phyloP scores from a whole-genome alignment of 2,113 vertebrate species.

The Pseudorhombus dupliciocellatus region DNA sequence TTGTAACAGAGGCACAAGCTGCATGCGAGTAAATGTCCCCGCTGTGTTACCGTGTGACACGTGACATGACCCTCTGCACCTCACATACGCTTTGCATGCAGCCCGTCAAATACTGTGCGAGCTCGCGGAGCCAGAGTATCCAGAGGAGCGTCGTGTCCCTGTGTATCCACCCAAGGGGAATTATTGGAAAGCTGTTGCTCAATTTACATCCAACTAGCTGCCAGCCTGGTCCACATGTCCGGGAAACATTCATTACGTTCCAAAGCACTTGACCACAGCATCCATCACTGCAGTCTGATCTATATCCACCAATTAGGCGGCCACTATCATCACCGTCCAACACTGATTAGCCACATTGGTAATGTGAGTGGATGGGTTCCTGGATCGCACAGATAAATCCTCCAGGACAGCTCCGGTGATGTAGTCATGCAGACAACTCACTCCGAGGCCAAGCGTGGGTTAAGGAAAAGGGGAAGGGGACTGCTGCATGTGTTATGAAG shows the following conservation, averaged over 20 bases:
- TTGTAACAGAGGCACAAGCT: constrained; percentile 36
- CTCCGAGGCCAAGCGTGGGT: constrained; percentile 10
- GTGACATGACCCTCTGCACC: background rate
- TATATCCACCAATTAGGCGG: constrained; percentile 64
- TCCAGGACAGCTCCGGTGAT: constrained; percentile 17
- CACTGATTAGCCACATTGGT: constrained; percentile 58
- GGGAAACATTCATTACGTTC: constrained; percentile 59
- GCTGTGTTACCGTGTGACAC: constrained; percentile 20
- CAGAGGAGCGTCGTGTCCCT: constrained; percentile 21
- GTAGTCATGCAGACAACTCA: constrained; percentile 47
- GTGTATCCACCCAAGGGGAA: constrained; percentile 15
- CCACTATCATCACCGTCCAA: constrained; percentile 56
- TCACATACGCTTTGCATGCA: constrained; percentile 15
- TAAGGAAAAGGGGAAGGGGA: background rate
- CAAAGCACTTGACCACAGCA: constrained; percentile 62
- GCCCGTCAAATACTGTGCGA: constrained; percentile 18
- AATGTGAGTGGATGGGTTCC: constrained; percentile 41
- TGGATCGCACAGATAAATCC: constrained; percentile 45
- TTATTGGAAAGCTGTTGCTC: constrained; percentile 54
- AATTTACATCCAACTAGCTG: constrained; percentile 55
- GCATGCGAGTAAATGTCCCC: constrained; percentile 52
- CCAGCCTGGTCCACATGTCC: constrained; percentile 56
- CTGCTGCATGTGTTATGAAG: background rate
- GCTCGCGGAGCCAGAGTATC: constrained; percentile 8
- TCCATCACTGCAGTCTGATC: constrained; percentile 67